A percentile compares a stretch with the other conserved stretches of the same genome.
These are phyloP conservation scores for Apamea monoglypha DNA, from an alignment of 2,888 invertebrate species.

Conservation along the genomic window DNA sequence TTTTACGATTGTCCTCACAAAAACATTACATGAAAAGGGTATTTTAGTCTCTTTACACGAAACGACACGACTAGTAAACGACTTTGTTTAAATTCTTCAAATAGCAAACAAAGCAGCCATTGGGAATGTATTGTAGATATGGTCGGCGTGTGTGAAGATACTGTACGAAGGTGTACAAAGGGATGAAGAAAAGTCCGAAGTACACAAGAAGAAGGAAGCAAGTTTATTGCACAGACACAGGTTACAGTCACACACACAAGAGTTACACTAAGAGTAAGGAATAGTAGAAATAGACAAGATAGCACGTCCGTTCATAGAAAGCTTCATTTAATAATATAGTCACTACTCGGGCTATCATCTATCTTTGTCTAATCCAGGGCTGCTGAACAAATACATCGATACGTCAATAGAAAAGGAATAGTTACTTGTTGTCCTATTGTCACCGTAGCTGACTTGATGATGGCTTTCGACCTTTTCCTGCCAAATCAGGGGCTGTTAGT, in stretches of 20 bases:
- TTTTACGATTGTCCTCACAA: conserved; percentile 73
- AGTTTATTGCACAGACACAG: no score
- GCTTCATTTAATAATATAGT: neutral
- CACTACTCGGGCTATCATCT: neutral
- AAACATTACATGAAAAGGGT: conserved; percentile 69
- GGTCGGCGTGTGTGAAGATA: no score
- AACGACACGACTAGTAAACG: conserved; percentile 51
- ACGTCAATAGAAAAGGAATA: neutral
- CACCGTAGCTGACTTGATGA: no score
- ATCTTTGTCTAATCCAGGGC: neutral
- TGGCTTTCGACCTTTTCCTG: neutral
- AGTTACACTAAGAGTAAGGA: no score
- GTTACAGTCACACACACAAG: no score
- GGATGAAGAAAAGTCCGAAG: no score
- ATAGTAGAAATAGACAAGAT: no score
- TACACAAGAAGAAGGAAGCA: no score
- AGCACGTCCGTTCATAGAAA: neutral
- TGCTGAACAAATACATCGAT: neutral
- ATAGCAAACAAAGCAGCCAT: no score
- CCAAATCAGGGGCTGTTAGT: neutral
- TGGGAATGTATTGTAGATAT: neutral
- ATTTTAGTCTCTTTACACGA: conserved; percentile 39
- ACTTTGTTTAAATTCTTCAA: neutral
- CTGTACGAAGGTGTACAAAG: no score
- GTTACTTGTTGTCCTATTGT: no score